Evolutionary conservation across 1,140 invertebrate genomes (phyloP).

Genomic region (Orius laevigatus): DNA sequence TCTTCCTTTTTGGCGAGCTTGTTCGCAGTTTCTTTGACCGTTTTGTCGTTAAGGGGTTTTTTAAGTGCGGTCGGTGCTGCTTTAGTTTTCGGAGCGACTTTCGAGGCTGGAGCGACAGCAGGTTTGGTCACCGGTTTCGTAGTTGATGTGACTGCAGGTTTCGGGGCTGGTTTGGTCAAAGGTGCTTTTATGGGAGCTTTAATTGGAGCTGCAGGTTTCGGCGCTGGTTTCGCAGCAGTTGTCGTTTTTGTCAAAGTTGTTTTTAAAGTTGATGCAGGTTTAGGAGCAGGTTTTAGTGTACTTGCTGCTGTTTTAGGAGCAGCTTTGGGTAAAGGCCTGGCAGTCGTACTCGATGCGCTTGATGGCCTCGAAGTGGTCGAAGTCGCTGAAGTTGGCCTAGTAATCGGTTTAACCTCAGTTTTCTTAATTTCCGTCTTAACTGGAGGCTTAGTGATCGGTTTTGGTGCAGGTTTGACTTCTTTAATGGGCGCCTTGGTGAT

Average conservation of each 20-base stretch:
- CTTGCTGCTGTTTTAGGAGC: constrained; percentile 1
- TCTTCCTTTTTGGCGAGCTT: constrained; percentile 7
- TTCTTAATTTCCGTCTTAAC: not conserved
- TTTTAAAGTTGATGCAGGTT: not conserved
- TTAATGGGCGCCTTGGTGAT: not conserved
- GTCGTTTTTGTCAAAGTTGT: not conserved
- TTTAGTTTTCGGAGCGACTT: not conserved
- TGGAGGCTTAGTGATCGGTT: constrained; percentile 3
- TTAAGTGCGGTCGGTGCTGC: not conserved
- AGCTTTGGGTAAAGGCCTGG: not conserved
- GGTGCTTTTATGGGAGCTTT: no score
- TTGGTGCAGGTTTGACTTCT: not conserved
- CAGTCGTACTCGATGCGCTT: not conserved
- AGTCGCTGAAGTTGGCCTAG: constrained; percentile 9
- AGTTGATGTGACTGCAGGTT: no score
- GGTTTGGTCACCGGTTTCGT: no score
- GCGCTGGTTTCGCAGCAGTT: not conserved
- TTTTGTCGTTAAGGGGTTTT: constrained; percentile 11
- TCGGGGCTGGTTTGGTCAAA: no score
- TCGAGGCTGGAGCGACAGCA: not conserved
- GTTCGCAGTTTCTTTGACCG: constrained; percentile 12
- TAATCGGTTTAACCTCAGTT: constrained; percentile 3
- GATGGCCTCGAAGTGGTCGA: constrained; percentile 12
- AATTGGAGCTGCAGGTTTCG: not conserved
- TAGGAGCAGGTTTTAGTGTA: not conserved